Percentiles rank a stretch among this genome's conserved stretches.
Evolutionary conservation across 92 coral and sea anemone species (phyloP).

Genomic region (Zoanthus sociatus): DNA sequence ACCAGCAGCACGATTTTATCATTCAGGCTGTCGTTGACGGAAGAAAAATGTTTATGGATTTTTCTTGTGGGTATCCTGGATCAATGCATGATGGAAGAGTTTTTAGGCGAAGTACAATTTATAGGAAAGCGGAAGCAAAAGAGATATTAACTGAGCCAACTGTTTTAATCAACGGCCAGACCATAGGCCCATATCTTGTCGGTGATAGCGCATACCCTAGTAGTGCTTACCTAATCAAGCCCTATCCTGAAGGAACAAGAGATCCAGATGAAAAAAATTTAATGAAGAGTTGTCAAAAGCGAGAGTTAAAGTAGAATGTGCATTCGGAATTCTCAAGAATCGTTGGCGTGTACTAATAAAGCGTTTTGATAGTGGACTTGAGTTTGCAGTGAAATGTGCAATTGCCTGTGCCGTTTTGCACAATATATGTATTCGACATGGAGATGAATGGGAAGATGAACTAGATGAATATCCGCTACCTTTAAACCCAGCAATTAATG

Average conservation of each 20-base stretch:
- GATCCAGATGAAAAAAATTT: conserved; percentile 27
- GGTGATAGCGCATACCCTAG: conserved; percentile 45
- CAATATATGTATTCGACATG: conserved; percentile 63
- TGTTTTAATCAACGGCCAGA: conserved; percentile 9
- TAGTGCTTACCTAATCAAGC: conserved; percentile 45
- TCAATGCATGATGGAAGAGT: conserved; percentile 34
- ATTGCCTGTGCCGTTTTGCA: conserved; percentile 67
- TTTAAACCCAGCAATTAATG: conserved; percentile 48
- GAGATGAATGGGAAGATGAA: conserved; percentile 63
- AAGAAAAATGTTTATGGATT: conserved; percentile 46
- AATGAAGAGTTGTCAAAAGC: conserved; percentile 38
- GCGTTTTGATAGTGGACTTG: conserved; percentile 54
- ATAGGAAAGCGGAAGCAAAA: conserved; percentile 29
- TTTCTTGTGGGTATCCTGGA: conserved; percentile 37
- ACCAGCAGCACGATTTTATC: conserved; percentile 37
- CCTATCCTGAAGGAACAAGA: conserved; percentile 51
- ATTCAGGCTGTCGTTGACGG: conserved; percentile 39
- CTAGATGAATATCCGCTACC: conserved; percentile 46
- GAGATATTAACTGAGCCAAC: conserved; percentile 40
- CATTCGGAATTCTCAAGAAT: conserved; percentile 61
- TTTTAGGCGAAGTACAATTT: conserved; percentile 36
- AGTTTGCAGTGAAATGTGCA: conserved; percentile 60
- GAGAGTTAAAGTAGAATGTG: conserved; percentile 50
- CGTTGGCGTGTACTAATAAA: conserved; percentile 63
- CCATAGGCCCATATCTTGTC: conserved; percentile 33